These are phyloP conservation scores for Sebastes schlegelii DNA, from an alignment of 2,113 vertebrate species.

Conservation along the genomic window DNA sequence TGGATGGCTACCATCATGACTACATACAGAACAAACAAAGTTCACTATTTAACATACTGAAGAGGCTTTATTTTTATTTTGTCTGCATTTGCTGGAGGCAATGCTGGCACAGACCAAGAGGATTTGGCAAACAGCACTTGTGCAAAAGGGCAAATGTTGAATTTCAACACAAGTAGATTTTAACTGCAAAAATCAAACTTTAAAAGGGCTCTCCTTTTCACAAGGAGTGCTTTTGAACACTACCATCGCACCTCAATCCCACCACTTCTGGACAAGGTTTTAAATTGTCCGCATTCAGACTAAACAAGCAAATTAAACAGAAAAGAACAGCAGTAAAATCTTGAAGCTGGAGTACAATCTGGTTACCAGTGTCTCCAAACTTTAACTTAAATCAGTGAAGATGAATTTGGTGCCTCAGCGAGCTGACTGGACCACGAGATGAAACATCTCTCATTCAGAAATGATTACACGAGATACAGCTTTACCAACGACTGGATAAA, in stretches of 20 bases:
- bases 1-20: conserved; percentile 35
- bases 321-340: neutral
- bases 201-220: conserved; percentile 21
- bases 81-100: conserved; percentile 42
- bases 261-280: neutral
- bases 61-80: conserved; percentile 36
- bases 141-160: conserved; percentile 54
- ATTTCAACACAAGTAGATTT: conserved; percentile 44
- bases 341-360: neutral
- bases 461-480: neutral
- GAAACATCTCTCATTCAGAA: neutral
- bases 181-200: conserved; percentile 45
- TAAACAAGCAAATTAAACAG: neutral
- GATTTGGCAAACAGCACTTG: conserved; percentile 41
- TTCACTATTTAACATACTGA: conserved; percentile 22
- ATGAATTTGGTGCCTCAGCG: neutral
- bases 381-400: neutral
- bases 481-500: neutral
- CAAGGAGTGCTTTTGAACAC: conserved; percentile 1
- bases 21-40: conserved; percentile 27
- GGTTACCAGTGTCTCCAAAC: neutral
- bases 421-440: neutral
- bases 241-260: neutral
- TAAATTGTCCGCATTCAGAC: conserved; percentile 2
- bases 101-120: conserved; percentile 32